These are phyloP conservation scores for Leptinotarsa peninsularis DNA, from an alignment of 2,888 invertebrate genomes.

Conservation along the genomic window DNA sequence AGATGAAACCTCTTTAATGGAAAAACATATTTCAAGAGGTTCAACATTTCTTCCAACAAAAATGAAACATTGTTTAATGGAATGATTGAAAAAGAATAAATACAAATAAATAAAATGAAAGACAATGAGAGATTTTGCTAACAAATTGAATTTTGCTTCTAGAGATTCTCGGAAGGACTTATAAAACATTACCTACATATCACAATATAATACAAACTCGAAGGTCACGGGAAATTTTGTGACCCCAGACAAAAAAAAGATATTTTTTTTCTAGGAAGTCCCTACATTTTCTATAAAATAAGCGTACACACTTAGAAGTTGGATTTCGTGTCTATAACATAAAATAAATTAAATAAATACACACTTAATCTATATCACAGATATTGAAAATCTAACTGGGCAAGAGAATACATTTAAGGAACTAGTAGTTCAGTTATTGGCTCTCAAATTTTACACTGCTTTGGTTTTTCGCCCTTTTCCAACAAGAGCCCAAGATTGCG, in stretches of 20 bases:
- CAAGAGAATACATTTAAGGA: neutral
- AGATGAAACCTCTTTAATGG: no score
- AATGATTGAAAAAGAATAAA: neutral
- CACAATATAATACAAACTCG: conserved; percentile 46
- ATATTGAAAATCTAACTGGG: conserved; percentile 1
- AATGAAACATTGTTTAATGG: neutral
- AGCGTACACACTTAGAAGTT: neutral
- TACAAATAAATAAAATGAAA: neutral
- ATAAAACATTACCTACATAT: conserved; percentile 32
- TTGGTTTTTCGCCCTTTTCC: no score
- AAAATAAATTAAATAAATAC: conserved; percentile 41
- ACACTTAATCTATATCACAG: conserved; percentile 32
- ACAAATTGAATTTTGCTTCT: neutral
- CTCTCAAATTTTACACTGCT: neutral
- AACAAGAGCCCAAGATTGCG: neutral
- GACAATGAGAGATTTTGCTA: neutral
- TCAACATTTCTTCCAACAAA: no score
- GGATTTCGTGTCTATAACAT: neutral
- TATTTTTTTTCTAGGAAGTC: neutral
- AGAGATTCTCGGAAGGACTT: conserved; percentile 2
- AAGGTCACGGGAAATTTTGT: conserved; percentile 1
- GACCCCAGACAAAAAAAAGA: conserved; percentile 6
- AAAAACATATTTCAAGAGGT: no score
- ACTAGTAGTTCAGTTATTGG: neutral
- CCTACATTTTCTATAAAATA: conserved; percentile 13